Evolutionary conservation across 2,888 invertebrate species (phyloP).

Genomic region (Acanthoscelides obtectus): DNA sequence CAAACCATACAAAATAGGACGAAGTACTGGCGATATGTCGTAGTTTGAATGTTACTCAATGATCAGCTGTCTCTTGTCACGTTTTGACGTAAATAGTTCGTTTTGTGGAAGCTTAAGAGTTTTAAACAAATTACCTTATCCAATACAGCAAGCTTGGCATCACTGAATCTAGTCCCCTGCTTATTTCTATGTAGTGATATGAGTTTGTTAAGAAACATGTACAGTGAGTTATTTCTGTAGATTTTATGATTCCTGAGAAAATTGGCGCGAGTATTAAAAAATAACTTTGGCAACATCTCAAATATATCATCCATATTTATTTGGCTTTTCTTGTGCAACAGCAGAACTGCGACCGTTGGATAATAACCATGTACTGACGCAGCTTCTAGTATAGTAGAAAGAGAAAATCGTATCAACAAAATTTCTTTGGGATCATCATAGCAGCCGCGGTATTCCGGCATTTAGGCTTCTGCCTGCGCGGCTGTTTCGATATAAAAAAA

Average conservation of each 20-base stretch:
- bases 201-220: slow-evolving; percentile 23
- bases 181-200: slow-evolving; percentile 3
- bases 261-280: neutral
- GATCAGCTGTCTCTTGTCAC: too few species aligned
- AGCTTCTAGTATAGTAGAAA: slow-evolving; percentile 26
- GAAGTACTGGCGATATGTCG: too few species aligned
- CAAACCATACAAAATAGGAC: slow-evolving; percentile 19
- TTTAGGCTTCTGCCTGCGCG: too few species aligned
- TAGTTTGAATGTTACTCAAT: too few species aligned
- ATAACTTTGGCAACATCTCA: slow-evolving; percentile 15
- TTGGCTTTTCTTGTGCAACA: slow-evolving; percentile 21
- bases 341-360: slow-evolving; percentile 26
- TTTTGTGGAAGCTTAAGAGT: too few species aligned
- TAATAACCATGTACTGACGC: slow-evolving; percentile 26
- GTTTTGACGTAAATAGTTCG: too few species aligned
- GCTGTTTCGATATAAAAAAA: too few species aligned
- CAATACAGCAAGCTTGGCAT: neutral
- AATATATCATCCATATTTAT: slow-evolving; percentile 20
- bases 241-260: slow-evolving; percentile 11
- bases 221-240: slow-evolving; percentile 22
- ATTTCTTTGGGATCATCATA: too few species aligned
- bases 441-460: too few species aligned
- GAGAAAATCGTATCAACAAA: too few species aligned
- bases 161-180: neutral
- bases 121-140: neutral